Evolutionary conservation across 2,113 vertebrate genomes (phyloP), one percentile per base, ranked within the genome.

Genomic region (Nycticryphes semicollaris): DNA sequence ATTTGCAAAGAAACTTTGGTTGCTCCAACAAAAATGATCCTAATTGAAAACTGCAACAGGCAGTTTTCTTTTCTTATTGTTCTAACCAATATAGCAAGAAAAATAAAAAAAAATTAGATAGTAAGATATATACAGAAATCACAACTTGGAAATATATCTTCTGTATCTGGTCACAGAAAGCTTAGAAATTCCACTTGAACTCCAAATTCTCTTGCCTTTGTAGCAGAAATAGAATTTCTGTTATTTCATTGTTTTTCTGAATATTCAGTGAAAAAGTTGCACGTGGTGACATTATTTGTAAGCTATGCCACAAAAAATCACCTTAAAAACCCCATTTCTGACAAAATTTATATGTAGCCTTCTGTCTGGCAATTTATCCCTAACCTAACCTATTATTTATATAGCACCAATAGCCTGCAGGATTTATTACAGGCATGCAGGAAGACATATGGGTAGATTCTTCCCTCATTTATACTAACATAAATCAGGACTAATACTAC

Each of bases 361-460:
- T 84, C 68, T 86, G 50, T 81, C 60, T 87, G 79, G 21, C 35
- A 93, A 92, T 90, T 92, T 92, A 75, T 94, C 22, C 64, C 7
- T 28, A 70, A 59, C 27, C 2, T 64, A 69, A 41, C 47, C 12
- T 57, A 59, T 78, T 96, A 94, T 95, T 90, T 96, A 92, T 94
- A 87, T 30, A 72, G 43, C 64, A 94, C 22, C 79, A 89, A 62
- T 76, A 95, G 39, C 51, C 73, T 68, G 24, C 41, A 84, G 80
- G 45, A 96, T 93, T 93, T 95, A 90, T 96, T 87, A 60, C 51
- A 89, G 60, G 33, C 76, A 87, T 90, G 19, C 53, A 89, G 80
- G 62, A 96, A 93, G 80, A 94, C 73, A 75, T 91, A 92, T 79
- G 53, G 89, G 39, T 53, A 89, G 69, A 92, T 92, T 76, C 80